Evolutionary conservation across 2,888 invertebrate species (phyloP).

Genomic region (Trissolcus japonicus): DNA sequence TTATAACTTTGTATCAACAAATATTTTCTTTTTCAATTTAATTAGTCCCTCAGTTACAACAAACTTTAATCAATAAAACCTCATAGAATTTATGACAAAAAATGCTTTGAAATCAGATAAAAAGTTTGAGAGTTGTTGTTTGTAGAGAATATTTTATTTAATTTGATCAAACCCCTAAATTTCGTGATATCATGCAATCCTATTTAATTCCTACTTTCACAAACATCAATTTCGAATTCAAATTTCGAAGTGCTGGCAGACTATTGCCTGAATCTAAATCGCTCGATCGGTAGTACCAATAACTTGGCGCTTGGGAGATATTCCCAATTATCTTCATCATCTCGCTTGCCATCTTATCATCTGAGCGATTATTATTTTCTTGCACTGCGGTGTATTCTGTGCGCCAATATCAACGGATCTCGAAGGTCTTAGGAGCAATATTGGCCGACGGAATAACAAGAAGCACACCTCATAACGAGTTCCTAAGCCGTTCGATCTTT

Average conservation of each 20-base stretch:
- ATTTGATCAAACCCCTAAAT: neutral
- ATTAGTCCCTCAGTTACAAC: neutral
- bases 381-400: constrained; percentile 27
- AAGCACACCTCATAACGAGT: constrained; percentile 39
- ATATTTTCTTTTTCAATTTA: no score
- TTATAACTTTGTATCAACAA: no score
- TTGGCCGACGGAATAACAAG: constrained; percentile 34
- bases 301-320: constrained; percentile 13
- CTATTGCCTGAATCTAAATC: no score
- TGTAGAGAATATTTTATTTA: neutral
- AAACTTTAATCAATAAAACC: neutral
- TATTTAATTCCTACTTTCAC: no score
- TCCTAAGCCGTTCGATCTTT: constrained; percentile 37
- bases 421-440: constrained; percentile 49
- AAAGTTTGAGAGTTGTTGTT: neutral
- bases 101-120: neutral
- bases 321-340: constrained; percentile 38
- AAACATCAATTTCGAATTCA: no score
- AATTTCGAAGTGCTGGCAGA: no score
- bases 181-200: no score
- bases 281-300: constrained; percentile 33
- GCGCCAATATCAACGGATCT: constrained; percentile 47
- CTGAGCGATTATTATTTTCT: constrained; percentile 36
- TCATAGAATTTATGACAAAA: neutral
- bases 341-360: constrained; percentile 26